Evolutionary conservation across 2,113 vertebrate species (phyloP), one percentile per base, ranked within the genome.

Genomic region (Lamprotornis superbus): DNA sequence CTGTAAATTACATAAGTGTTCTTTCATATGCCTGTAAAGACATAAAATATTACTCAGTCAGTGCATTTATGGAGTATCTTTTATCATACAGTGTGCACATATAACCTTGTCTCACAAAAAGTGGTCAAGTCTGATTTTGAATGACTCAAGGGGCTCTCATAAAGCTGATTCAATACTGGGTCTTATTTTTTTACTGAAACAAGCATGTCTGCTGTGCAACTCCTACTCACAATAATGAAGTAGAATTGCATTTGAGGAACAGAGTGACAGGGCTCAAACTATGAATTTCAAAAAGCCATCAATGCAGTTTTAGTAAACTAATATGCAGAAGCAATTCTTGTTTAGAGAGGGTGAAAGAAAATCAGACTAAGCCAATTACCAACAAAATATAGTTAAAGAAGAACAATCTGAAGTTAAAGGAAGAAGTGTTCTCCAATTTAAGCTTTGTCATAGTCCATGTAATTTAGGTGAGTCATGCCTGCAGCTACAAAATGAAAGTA

Each of bases 1-100:
- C 61, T 83, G 73, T 73, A 95, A 95, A 95, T 97, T 94, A 78
- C 35, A 19, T 46, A 79, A 89, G 75, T 90, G 86, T 78, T 85
- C 84, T 82, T 91, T 42, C 63, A 79, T 88, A 80, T 71, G 47
- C 78, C 55, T 74, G 63, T 79, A 96, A 97, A 96, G 60, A 77
- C 67, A 65, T 64, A 47, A 70, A 94, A 37, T 73, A 65, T 65
- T 93, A 87, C 28, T 93, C 79, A 71, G 42, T 89, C 90, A 86
- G 57, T 84, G 23, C 27, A 61, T 55, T 80, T 86, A 39, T 15
- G 73, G 69, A 95, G 59, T 19, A 44, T 12, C 19, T 77, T 68
- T 91, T 37, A 78, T 52, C 11, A 77, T 68, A 30, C 37, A 88
- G 35, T 25, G 13, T 56, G 37, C 42, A 74, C 5, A 5, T 42